phyloP scores from a whole-genome alignment of 2,113 vertebrate genomes.

The Entomyzon cyanotis region DNA sequence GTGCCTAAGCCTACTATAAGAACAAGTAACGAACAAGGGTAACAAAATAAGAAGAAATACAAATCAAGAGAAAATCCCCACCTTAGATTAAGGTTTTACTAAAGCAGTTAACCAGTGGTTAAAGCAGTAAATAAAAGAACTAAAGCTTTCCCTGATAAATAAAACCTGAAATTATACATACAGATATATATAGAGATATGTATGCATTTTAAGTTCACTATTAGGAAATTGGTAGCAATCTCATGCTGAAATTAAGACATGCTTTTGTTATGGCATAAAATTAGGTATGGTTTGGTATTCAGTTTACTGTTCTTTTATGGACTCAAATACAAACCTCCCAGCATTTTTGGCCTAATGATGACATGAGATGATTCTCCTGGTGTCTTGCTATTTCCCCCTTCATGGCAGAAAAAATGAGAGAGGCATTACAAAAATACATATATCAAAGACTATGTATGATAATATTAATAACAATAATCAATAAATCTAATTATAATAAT shows the following conservation, averaged over 20 bases:
- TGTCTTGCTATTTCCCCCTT: neutral
- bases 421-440: neutral
- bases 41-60: neutral
- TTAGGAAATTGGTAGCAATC: neutral
- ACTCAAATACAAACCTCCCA: neutral
- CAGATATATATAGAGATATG: neutral
- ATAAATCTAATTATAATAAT: too few relatives aligned
- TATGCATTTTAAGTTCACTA: neutral
- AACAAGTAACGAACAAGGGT: neutral
- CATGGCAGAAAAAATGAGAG: neutral
- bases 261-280: neutral
- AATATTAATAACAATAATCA: neutral
- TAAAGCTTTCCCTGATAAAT: neutral
- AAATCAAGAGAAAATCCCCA: neutral
- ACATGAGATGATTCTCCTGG: neutral
- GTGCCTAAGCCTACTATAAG: neutral
- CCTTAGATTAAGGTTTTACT: neutral
- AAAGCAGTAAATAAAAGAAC: neutral
- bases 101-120: neutral
- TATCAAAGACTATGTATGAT: neutral
- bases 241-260: neutral
- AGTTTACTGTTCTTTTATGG: neutral
- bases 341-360: neutral
- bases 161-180: neutral
- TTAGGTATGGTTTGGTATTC: neutral